These are phyloP conservation scores for Amblyopsis hoosieri DNA, from an alignment of 2,797 vertebrate genomes.

Conservation along the genomic window DNA sequence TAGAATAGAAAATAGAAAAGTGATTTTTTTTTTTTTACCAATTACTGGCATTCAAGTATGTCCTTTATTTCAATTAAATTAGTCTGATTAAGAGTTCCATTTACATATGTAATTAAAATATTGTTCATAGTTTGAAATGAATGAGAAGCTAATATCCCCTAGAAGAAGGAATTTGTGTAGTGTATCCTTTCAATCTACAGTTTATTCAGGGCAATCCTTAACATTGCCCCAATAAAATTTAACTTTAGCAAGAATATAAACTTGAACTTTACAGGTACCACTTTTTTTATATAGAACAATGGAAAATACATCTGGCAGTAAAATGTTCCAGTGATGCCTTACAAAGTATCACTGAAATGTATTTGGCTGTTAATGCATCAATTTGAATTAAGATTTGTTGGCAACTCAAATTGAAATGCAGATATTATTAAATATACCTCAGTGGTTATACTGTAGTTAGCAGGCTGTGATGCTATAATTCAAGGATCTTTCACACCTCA, in stretches of 20 bases:
- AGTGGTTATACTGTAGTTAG: constrained; percentile 18
- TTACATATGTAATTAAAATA: not conserved
- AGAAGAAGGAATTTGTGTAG: not conserved
- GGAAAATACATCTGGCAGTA: constrained; percentile 12
- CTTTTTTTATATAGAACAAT: not conserved
- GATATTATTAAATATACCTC: not conserved
- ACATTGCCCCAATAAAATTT: constrained; percentile 1
- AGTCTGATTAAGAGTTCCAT: not conserved
- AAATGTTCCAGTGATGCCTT: constrained; percentile 19
- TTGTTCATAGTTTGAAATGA: not conserved
- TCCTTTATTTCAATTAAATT: constrained; percentile 3
- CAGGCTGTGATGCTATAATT: constrained; percentile 7
- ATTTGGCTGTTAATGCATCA: constrained; percentile 39
- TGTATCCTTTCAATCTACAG: too few relatives aligned
- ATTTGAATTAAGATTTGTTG: not conserved
- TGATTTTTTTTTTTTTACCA: not conserved
- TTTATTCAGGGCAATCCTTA: not conserved
- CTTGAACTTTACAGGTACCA: not conserved
- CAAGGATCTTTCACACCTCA: constrained; percentile 5
- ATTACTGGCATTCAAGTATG: constrained; percentile 7
- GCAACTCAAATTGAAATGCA: constrained; percentile 18
- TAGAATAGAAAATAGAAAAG: not conserved
- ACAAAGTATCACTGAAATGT: constrained; percentile 32
- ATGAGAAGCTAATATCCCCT: not conserved
- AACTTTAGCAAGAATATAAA: not conserved